These are phyloP conservation scores for Falco rusticolus DNA, from an alignment of 2,797 vertebrate species.

Conservation along the genomic window DNA sequence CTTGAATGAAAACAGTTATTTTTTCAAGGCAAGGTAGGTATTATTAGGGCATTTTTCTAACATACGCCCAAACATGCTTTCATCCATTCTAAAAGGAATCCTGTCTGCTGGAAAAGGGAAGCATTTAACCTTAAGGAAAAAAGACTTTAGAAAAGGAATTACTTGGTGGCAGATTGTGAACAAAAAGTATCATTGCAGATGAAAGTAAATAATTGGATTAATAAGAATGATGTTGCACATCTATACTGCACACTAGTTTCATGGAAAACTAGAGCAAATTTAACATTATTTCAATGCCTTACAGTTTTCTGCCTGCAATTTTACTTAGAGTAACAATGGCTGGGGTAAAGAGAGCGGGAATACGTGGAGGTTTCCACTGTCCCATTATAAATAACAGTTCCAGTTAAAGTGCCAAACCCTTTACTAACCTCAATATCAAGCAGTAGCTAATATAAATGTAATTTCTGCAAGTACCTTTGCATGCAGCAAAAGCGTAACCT, in stretches of 20 bases:
- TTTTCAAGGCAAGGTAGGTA: background rate
- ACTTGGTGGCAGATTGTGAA: background rate
- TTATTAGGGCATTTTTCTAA: background rate
- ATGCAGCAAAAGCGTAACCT: background rate
- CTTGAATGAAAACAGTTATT: background rate
- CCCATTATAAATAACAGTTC: background rate
- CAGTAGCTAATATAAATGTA: background rate
- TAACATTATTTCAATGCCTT: background rate
- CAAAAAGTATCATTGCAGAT: background rate
- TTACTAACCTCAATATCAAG: background rate
- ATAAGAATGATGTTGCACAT: background rate
- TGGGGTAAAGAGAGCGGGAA: fast-evolving
- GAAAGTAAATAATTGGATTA: background rate
- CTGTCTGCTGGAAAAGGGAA: background rate
- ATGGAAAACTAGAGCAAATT: background rate
- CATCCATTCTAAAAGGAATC: background rate
- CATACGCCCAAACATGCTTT: background rate
- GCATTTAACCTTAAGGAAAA: background rate
- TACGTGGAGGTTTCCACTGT: background rate
- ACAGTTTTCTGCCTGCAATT: background rate
- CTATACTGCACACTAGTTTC: background rate
- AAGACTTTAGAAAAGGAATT: background rate
- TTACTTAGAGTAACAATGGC: background rate
- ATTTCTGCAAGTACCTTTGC: background rate
- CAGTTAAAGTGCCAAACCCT: background rate